Conservation (phyloP, 2,888 invertebrate species). For the Tricholauxania praeusta region DNA sequence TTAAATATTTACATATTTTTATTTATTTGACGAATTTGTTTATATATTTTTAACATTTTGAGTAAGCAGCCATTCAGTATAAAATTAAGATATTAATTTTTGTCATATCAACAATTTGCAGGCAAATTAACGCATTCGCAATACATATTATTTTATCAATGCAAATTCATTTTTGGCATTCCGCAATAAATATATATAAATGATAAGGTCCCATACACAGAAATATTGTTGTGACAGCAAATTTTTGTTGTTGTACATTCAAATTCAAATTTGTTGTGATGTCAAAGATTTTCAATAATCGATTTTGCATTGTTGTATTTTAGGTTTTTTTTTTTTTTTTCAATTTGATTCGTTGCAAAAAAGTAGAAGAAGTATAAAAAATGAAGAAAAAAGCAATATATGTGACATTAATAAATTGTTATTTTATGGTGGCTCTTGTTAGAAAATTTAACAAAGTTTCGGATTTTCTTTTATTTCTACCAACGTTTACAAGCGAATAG, state of each 20-base stretch:
- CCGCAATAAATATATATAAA: constrained; percentile 17
- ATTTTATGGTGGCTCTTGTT: constrained; percentile 19
- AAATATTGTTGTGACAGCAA: constrained; percentile 19
- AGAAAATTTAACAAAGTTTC: neutral
- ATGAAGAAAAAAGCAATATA: constrained; percentile 37
- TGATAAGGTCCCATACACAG: constrained; percentile 30
- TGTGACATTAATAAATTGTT: constrained; percentile 39
- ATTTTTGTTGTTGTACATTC: constrained; percentile 5
- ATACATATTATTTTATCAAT: constrained; percentile 26
- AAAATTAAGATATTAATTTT: constrained; percentile 13
- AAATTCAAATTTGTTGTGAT: constrained; percentile 41
- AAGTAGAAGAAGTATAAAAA: constrained; percentile 45
- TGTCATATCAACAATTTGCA: constrained; percentile 1
- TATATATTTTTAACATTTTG: constrained; percentile 8
- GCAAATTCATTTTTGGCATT: constrained; percentile 35
- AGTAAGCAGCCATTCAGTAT: constrained; percentile 25
- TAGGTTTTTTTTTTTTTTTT: constrained; percentile 33
- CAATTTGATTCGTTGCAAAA: constrained; percentile 44
- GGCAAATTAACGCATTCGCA: constrained; percentile 36
- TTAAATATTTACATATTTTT: constrained; percentile 13
- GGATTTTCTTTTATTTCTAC: no score
- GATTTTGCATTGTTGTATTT: constrained; percentile 40
- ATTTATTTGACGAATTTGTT: constrained; percentile 8
- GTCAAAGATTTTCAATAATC: constrained; percentile 25
- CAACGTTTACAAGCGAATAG: no score